Conservation (phyloP, 2,113 vertebrate genomes). For the Cervus canadensis region DNA sequence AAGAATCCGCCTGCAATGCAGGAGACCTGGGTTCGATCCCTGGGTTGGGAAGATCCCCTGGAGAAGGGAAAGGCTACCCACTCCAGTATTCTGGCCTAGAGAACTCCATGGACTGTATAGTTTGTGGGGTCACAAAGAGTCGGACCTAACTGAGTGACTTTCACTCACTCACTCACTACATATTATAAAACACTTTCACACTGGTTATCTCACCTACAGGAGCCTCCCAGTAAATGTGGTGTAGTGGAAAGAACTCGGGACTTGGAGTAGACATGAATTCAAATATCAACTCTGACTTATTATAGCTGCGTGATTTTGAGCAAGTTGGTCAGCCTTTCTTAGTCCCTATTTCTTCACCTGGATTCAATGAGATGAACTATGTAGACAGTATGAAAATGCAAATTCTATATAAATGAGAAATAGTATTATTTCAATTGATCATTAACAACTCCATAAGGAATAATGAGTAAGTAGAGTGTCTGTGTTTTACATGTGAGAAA, state of each 20-base stretch:
- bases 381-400: not conserved
- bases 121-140: not conserved
- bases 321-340: slow-evolving; percentile 12
- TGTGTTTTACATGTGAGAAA: not conserved
- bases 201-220: not conserved
- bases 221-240: not conserved
- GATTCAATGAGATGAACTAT: slow-evolving; percentile 28
- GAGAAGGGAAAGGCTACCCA: not conserved
- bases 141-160: not conserved
- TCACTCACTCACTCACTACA: not conserved
- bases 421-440: slow-evolving; percentile 26
- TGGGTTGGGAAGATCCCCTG: not conserved
- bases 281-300: not conserved
- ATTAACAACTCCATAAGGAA: slow-evolving; percentile 4
- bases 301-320: not conserved
- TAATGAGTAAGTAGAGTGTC: not conserved
- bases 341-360: not conserved
- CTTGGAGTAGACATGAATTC: not conserved
- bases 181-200: slow-evolving; percentile 8
- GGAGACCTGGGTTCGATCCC: not conserved
- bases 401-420: not conserved
- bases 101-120: not conserved
- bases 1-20: not conserved
- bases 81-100: not conserved
- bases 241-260: not conserved